Percentiles rank a stretch among this genome's conserved stretches.
These are phyloP conservation scores for Madoqua kirkii DNA, from an alignment of 2,113 vertebrate species.

Conservation along the genomic window DNA sequence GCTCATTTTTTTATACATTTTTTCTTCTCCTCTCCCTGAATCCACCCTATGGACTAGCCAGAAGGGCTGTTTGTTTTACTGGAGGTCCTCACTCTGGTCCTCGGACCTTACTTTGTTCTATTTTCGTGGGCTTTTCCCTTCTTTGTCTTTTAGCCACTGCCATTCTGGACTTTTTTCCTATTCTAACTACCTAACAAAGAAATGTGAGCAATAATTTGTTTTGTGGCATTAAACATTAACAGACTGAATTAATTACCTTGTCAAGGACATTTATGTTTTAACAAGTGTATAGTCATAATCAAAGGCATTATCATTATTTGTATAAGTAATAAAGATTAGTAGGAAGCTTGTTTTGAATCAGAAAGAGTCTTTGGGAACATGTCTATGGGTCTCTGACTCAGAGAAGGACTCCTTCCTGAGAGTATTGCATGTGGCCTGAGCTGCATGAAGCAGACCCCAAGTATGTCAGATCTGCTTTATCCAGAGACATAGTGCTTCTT, in stretches of 20 bases:
- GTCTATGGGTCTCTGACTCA: neutral
- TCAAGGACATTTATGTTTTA: slow-evolving; percentile 10
- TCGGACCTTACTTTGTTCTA: neutral
- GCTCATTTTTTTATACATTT: neutral
- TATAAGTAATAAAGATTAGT: neutral
- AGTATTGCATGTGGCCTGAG: neutral
- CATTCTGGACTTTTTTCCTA: neutral
- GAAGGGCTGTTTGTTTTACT: neutral
- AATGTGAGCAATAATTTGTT: neutral
- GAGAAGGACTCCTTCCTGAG: neutral
- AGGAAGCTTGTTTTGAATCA: neutral
- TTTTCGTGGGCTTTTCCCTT: neutral
- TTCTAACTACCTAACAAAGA: neutral
- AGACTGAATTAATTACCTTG: neutral
- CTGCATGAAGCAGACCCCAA: neutral
- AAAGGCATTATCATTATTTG: slow-evolving; percentile 16
- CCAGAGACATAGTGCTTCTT: neutral
- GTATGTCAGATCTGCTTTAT: neutral
- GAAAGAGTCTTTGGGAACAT: neutral
- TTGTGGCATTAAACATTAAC: neutral
- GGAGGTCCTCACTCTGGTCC: neutral
- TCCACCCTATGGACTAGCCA: neutral
- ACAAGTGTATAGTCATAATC: neutral
- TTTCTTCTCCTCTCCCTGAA: neutral
- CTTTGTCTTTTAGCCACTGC: neutral